Percentiles rank a stretch among this genome's conserved stretches.
Conservation (phyloP, 2,888 invertebrate genomes). For the Tineola bisselliella region DNA sequence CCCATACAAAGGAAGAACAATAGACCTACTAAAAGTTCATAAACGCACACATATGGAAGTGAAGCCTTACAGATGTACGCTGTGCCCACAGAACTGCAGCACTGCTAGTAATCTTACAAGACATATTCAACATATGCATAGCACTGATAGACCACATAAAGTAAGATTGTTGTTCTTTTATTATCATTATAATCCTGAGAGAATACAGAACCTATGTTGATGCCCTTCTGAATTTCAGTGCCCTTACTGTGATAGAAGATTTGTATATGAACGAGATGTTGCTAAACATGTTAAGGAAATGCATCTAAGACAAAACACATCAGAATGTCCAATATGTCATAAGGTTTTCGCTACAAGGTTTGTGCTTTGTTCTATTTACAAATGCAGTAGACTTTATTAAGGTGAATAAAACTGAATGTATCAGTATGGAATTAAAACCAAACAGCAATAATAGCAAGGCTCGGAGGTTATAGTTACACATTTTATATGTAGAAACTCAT, state of each 20-base stretch:
- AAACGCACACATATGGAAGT: conserved; percentile 46
- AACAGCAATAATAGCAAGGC: no score
- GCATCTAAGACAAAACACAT: conserved; percentile 51
- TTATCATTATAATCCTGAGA: no score
- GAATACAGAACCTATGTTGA: no score
- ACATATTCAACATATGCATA: conserved; percentile 54
- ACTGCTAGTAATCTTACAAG: conserved; percentile 54
- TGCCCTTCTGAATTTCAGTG: conserved; percentile 51
- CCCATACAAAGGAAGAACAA: conserved; percentile 50
- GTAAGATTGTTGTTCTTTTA: conserved; percentile 27
- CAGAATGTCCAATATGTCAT: conserved; percentile 51
- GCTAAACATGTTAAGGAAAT: conserved; percentile 52
- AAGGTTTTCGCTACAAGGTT: conserved; percentile 23
- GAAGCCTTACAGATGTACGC: conserved; percentile 51
- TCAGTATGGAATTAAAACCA: no score
- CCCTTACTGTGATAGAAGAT: conserved; percentile 53
- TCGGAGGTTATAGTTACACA: no score
- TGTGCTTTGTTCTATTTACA: neutral
- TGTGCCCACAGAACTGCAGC: conserved; percentile 48
- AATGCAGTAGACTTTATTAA: no score
- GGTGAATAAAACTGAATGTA: no score
- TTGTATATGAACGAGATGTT: conserved; percentile 55
- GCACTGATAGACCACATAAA: conserved; percentile 47
- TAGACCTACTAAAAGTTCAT: conserved; percentile 52
- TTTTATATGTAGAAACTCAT: no score